phyloP scores from a whole-genome alignment of 2,797 vertebrate species.

The Syngnathus acus region DNA sequence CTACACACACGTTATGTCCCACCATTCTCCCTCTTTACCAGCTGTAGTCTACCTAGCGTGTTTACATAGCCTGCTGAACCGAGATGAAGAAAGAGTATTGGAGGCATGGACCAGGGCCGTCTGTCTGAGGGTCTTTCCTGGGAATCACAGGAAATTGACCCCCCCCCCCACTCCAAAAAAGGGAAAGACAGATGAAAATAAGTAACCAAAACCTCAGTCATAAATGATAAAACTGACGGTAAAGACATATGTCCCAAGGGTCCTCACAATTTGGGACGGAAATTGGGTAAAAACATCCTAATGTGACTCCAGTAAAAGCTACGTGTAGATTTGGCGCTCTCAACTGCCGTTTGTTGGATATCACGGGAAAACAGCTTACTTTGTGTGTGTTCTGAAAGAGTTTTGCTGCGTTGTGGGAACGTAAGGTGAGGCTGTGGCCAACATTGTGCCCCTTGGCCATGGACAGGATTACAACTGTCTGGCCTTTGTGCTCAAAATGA shows the following conservation, averaged over 20 bases:
- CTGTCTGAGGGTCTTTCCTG: not conserved
- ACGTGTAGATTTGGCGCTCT: not conserved
- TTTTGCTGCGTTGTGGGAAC: conserved; percentile 21
- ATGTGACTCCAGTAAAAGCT: not conserved
- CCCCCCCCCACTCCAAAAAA: too few relatives aligned
- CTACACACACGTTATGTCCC: conserved; percentile 39
- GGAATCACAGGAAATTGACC: conserved; percentile 2
- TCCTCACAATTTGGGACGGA: not conserved
- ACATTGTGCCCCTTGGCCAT: conserved; percentile 30
- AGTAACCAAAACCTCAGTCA: conserved; percentile 3
- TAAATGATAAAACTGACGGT: not conserved
- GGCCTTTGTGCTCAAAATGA: conserved; percentile 21
- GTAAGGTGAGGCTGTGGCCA: conserved; percentile 19
- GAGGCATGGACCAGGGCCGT: not conserved
- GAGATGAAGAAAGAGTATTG: conserved; percentile 18
- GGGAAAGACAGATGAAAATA: not conserved
- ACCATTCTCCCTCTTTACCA: conserved; percentile 41
- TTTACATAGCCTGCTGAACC: conserved; percentile 57
- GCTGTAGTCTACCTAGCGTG: conserved; percentile 52
- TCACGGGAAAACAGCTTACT: not conserved
- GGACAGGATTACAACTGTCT: conserved; percentile 30
- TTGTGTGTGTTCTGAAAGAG: not conserved
- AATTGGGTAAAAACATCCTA: not conserved
- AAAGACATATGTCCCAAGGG: not conserved
- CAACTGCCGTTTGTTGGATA: not conserved